Conservation (phyloP, 2,797 vertebrate species). For the Alca torda region DNA sequence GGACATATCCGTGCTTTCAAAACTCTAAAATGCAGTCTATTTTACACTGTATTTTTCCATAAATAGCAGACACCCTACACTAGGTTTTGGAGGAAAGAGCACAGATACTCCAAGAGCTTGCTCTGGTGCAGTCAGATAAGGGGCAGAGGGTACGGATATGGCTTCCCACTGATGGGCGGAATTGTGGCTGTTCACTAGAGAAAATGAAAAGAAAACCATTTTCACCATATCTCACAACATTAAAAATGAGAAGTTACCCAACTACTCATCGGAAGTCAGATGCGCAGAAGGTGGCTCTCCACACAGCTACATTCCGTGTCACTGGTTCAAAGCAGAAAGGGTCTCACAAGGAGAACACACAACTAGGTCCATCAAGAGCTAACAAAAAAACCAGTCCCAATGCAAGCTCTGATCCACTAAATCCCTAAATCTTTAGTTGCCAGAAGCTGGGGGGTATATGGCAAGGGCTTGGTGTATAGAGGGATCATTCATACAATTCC, state of each 20-base stretch:
- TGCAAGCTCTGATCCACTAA: background rate
- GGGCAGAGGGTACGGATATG: accelerated
- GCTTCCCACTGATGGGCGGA: background rate
- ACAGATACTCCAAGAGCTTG: background rate
- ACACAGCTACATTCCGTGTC: background rate
- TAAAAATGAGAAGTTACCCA: background rate
- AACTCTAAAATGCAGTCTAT: background rate
- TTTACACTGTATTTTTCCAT: background rate
- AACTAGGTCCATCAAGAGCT: background rate
- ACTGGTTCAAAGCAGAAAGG: background rate
- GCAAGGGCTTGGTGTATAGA: background rate
- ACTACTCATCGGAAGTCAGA: background rate
- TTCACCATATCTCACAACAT: background rate
- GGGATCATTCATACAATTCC: background rate
- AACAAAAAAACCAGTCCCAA: background rate
- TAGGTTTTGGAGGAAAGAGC: background rate
- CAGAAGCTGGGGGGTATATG: background rate
- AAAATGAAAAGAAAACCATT: background rate
- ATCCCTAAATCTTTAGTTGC: background rate
- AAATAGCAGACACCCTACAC: background rate
- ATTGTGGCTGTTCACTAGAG: background rate
- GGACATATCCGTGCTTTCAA: background rate
- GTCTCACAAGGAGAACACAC: background rate
- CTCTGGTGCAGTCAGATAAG: background rate
- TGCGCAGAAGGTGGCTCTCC: background rate